phyloP scores from a whole-genome alignment of 2,888 invertebrate genomes.

The Acholoe squamosa region DNA sequence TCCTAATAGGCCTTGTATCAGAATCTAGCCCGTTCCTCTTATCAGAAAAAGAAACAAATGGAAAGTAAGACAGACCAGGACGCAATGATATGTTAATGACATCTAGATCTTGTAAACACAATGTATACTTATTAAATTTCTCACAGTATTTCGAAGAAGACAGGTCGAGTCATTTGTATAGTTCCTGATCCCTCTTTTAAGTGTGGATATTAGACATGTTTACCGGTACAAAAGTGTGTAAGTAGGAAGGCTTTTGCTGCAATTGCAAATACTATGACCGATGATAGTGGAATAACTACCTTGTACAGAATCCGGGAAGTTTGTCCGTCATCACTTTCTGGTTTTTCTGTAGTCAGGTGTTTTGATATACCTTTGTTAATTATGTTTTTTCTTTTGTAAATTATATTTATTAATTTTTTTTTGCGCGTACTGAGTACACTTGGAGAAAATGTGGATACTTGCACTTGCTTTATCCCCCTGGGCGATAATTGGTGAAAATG shows the following conservation, averaged over 20 bases:
- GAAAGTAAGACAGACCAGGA: background rate
- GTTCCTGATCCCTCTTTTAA: constrained; percentile 9
- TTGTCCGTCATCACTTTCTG: constrained; percentile 34
- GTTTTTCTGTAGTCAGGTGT: constrained; percentile 55
- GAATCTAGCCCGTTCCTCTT: constrained; percentile 8
- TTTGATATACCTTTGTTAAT: constrained; percentile 60
- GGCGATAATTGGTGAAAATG: constrained; percentile 43
- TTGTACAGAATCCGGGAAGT: constrained; percentile 49
- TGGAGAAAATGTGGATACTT: constrained; percentile 21
- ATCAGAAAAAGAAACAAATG: constrained; percentile 36
- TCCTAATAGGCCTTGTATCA: background rate
- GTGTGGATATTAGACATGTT: constrained; percentile 53
- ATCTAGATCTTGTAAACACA: background rate
- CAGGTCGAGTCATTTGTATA: constrained; percentile 60
- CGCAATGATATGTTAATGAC: background rate
- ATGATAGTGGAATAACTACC: background rate
- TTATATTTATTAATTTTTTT: background rate
- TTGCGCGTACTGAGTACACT: constrained; percentile 50
- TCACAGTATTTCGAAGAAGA: constrained; percentile 60
- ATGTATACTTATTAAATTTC: constrained; percentile 41
- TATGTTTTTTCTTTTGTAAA: constrained; percentile 10
- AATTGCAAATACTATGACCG: constrained; percentile 12
- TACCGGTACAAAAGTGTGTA: constrained; percentile 56
- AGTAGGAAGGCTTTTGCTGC: constrained; percentile 47
- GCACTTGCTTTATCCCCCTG: constrained; percentile 16